Conservation (phyloP, 2,797 vertebrate genomes). For the Tenualosa thibaudeaui region DNA sequence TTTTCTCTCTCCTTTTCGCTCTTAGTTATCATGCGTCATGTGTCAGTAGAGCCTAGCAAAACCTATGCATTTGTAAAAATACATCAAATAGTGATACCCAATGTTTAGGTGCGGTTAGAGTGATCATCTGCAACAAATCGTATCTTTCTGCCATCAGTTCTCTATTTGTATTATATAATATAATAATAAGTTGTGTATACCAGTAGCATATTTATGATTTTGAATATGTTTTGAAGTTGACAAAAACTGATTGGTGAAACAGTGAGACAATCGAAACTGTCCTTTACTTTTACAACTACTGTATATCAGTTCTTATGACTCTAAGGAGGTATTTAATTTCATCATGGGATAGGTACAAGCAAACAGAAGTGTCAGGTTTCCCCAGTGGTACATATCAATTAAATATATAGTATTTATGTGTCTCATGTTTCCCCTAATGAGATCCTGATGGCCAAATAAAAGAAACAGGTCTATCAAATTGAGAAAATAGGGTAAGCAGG, state of each 20-base stretch:
- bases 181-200: too few species aligned
- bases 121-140: too few species aligned
- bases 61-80: neutral
- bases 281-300: too few species aligned
- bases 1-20: neutral
- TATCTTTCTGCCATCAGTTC: too few species aligned
- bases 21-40: neutral
- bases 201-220: too few species aligned
- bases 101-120: too few species aligned
- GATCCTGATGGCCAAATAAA: neutral
- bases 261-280: too few species aligned
- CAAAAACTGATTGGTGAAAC: too few species aligned
- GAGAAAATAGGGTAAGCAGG: neutral
- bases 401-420: neutral
- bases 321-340: neutral
- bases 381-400: neutral
- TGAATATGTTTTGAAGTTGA: too few species aligned
- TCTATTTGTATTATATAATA: too few species aligned
- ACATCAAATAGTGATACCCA: neutral
- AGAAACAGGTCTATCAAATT: slow-evolving; percentile 9
- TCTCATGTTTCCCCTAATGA: neutral
- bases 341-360: neutral
- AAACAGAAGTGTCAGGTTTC: neutral
- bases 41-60: neutral
- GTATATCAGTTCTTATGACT: too few species aligned